phyloP scores from a whole-genome alignment of 1,140 invertebrate species.

The Calosoma granatense region DNA sequence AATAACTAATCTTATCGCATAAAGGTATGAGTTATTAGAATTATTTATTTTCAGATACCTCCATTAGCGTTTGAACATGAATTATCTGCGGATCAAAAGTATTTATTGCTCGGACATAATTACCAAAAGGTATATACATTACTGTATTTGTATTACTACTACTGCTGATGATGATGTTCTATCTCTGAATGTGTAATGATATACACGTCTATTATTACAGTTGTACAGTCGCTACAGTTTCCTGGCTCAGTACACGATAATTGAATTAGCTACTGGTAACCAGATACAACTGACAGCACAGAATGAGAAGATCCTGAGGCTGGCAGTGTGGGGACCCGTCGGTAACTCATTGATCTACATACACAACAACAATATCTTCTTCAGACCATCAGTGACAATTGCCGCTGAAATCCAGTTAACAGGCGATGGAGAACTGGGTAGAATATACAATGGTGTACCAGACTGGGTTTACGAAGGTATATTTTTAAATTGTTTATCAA shows the following conservation, averaged over 20 bases:
- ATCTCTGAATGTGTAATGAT: constrained; percentile 42
- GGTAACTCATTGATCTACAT: constrained; percentile 67
- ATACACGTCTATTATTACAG: constrained; percentile 37
- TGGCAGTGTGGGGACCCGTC: constrained; percentile 60
- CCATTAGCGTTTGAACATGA: constrained; percentile 26
- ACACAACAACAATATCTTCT: constrained; percentile 66
- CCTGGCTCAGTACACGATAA: constrained; percentile 44
- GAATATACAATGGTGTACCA: constrained; percentile 63
- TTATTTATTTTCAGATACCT: constrained; percentile 26
- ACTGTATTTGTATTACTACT: constrained; percentile 9
- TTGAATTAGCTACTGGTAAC: constrained; percentile 38
- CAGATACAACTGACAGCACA: constrained; percentile 33
- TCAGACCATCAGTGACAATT: constrained; percentile 37
- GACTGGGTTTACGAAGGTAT: constrained; percentile 77
- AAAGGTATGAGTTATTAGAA: constrained; percentile 24
- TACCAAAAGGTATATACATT: constrained; percentile 39
- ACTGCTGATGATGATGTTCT: constrained; percentile 12
- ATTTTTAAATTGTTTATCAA: constrained; percentile 5
- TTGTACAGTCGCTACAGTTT: constrained; percentile 45
- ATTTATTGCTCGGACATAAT: constrained; percentile 37
- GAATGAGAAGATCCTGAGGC: constrained; percentile 45
- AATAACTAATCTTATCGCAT: constrained; percentile 25
- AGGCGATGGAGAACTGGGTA: constrained; percentile 37
- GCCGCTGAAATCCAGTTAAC: constrained; percentile 42
- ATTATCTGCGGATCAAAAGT: constrained; percentile 41